Evolutionary conservation across 2,113 vertebrate species (phyloP).

Genomic region (Rhombomys opimus): DNA sequence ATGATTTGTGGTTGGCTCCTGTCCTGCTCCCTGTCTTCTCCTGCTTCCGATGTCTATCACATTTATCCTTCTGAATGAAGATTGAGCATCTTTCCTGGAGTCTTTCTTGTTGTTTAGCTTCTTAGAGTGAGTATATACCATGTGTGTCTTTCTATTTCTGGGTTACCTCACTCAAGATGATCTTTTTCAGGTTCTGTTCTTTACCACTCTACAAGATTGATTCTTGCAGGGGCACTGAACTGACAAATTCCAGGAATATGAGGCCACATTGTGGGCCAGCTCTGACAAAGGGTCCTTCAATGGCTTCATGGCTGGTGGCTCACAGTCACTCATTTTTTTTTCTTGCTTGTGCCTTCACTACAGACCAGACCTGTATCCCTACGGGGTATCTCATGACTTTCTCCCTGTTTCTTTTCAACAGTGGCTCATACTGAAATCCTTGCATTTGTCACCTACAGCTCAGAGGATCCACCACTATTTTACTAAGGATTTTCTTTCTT

Average conservation of each 20-base stretch:
- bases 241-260: not conserved
- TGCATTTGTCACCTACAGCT: not conserved
- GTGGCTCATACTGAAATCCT: not conserved
- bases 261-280: too few species aligned
- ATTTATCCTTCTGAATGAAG: too few species aligned
- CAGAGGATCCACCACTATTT: not conserved
- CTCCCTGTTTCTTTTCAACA: not conserved
- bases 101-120: too few species aligned
- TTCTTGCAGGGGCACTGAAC: not conserved
- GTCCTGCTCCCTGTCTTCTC: too few species aligned
- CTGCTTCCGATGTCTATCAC: too few species aligned
- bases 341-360: not conserved
- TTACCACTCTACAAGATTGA: not conserved
- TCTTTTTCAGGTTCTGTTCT: not conserved
- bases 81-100: too few species aligned
- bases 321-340: not conserved
- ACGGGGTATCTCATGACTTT: not conserved
- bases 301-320: not conserved
- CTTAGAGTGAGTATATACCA: too few species aligned
- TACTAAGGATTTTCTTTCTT: not conserved
- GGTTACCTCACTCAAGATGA: too few species aligned
- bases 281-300: not conserved
- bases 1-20: not conserved
- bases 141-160: too few species aligned
- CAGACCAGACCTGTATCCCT: not conserved